phyloP scores from a whole-genome alignment of 2,113 vertebrate species.

The Zingel zingel region DNA sequence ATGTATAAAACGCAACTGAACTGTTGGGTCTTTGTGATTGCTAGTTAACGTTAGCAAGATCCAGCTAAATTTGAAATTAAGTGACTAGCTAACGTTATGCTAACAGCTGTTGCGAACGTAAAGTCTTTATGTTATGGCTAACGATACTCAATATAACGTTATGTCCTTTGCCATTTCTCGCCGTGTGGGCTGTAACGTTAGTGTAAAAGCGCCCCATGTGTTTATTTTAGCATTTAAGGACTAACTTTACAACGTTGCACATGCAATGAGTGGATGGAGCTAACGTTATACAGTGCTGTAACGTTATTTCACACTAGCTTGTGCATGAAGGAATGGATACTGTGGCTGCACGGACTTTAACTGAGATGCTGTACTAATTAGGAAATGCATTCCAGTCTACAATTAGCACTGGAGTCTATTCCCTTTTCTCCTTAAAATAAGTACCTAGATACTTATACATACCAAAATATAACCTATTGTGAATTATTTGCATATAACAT shows the following conservation, averaged over 20 bases:
- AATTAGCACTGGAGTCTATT: not conserved
- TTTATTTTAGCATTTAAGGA: not conserved
- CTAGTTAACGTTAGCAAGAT: not conserved
- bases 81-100: constrained; percentile 1
- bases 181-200: not conserved
- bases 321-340: not conserved
- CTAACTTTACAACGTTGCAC: not conserved
- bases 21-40: not conserved
- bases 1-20: not conserved
- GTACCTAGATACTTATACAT: not conserved
- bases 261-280: not conserved
- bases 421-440: not conserved
- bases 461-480: not conserved
- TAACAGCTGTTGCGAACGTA: not conserved
- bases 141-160: not conserved
- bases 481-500: not conserved
- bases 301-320: not conserved
- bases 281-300: not conserved
- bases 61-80: not conserved
- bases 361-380: not conserved
- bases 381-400: not conserved
- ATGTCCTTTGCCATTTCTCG: too few species aligned
- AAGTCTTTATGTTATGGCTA: not conserved
- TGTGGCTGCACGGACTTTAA: not conserved
- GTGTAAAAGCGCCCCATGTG: not conserved